A percentile compares a stretch with the other conserved stretches of the same genome.
These are phyloP conservation scores for Marisa cornuarietis DNA, from an alignment of 1,140 invertebrate species.

Conservation along the genomic window DNA sequence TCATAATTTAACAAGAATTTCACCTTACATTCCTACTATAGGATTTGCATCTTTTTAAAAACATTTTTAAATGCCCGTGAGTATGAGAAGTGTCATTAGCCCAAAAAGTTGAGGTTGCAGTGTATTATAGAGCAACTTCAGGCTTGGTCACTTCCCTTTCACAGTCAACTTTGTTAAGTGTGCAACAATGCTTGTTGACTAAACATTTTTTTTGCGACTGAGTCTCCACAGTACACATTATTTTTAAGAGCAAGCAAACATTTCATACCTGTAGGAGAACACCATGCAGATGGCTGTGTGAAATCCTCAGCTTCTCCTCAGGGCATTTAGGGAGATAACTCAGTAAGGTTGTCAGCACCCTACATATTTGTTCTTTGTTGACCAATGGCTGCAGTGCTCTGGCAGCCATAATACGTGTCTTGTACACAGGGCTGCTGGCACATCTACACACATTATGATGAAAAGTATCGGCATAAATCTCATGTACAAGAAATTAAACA, in stretches of 20 bases:
- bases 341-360: conserved; percentile 46
- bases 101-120: no score
- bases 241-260: no score
- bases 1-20: no score
- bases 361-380: conserved; percentile 59
- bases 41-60: no score
- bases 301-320: conserved; percentile 22
- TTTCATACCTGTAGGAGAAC: conserved; percentile 68
- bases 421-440: conserved; percentile 69
- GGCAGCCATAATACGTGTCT: conserved; percentile 75
- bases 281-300: conserved; percentile 70
- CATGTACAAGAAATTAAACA: neutral
- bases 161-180: conserved; percentile 20
- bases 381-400: conserved; percentile 75
- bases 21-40: no score
- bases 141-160: neutral
- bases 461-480: neutral
- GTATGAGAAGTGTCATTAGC: no score
- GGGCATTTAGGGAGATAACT: conserved; percentile 38
- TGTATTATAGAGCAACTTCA: no score
- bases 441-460: conserved; percentile 41
- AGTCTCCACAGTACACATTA: no score
- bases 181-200: neutral
- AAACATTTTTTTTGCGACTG: neutral
- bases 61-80: no score